These are phyloP conservation scores for Lophochroa leadbeateri DNA, from an alignment of 2,113 vertebrate species.

Conservation along the genomic window DNA sequence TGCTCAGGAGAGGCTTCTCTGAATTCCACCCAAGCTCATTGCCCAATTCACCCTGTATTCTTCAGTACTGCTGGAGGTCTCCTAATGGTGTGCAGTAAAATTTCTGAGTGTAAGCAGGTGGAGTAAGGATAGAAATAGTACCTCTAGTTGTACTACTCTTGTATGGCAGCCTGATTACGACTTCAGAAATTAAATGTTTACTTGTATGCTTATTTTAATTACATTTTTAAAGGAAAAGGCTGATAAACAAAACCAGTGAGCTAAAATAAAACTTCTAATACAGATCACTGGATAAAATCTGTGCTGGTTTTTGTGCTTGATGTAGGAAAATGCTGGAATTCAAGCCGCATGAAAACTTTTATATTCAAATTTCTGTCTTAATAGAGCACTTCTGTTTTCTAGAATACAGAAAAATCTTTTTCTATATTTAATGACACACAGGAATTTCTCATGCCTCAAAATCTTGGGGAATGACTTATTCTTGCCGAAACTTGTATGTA, in stretches of 20 bases:
- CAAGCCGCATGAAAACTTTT: neutral
- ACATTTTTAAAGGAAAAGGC: neutral
- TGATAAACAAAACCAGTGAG: neutral
- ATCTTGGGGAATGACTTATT: neutral
- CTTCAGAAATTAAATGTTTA: neutral
- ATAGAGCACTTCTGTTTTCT: neutral
- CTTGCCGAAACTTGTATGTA: neutral
- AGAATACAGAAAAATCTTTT: neutral
- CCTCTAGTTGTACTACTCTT: neutral
- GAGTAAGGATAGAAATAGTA: neutral
- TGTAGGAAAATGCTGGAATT: neutral
- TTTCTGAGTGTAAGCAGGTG: neutral
- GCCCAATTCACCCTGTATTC: fast-evolving
- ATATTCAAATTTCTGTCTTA: neutral
- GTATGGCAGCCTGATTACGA: neutral
- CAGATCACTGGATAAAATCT: neutral
- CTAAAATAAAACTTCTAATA: neutral
- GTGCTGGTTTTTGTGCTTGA: neutral
- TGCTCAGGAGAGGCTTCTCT: neutral
- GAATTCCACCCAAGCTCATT: neutral
- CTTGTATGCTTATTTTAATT: neutral
- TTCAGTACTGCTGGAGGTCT: neutral
- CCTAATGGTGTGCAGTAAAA: neutral
- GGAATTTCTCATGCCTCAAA: neutral
- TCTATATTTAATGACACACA: neutral